Base-by-base conservation (phyloP, 2,888 invertebrate species). In the Lepas anatifera region DNA sequence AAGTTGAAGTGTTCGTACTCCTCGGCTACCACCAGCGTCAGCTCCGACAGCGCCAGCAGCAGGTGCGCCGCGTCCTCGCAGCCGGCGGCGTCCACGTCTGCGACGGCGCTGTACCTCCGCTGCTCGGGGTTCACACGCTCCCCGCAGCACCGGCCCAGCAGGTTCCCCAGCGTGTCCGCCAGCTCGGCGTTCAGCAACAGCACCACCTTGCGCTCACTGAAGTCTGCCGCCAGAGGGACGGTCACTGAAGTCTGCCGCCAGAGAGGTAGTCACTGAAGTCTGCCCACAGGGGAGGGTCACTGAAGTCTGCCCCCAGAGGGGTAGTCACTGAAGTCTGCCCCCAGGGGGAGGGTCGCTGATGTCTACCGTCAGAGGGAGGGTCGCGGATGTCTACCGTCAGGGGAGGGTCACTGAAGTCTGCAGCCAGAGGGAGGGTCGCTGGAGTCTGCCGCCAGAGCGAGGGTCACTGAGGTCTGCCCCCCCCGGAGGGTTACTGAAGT, bases 91-190 rank as follows among this genome's bases (percentile, higher is more conserved):
- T n/a, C n/a, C n/a, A n/a, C n/a, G n/a, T n/a, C n/a, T n/a, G n/a
- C n/a, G n/a, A n/a, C n/a, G n/a, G n/a, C n/a, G n/a, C n/a, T n/a
- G n/a, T n/a, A n/a, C n/a, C 89, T 88, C 77, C 86, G 84, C 77
- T 86, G 87, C 16, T 83, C 80, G n/a, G 89, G 88, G 85, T 97
- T 97, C 69, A 97, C 82, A 7, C 87, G 81, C 72, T 82, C 82
- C 27, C 90, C 89, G 74, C 88, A 87, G 77, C 89, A 90, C 27
- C 97, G 86, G 70, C 86, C 89, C 72, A 92, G 83, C 69, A 98
- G 84, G 84, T 98, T 98, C 35, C 96, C 97, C 27, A 96, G 80
- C 0, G 91, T 92, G 79, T 96, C 92, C 3, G 94, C 95, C 71
- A 98, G 81, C 79, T 97, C 95, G 0, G 90, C 84, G 82, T 98